Evolutionary conservation across 2,888 invertebrate genomes (phyloP).

Genomic region (Apoda limacodes): DNA sequence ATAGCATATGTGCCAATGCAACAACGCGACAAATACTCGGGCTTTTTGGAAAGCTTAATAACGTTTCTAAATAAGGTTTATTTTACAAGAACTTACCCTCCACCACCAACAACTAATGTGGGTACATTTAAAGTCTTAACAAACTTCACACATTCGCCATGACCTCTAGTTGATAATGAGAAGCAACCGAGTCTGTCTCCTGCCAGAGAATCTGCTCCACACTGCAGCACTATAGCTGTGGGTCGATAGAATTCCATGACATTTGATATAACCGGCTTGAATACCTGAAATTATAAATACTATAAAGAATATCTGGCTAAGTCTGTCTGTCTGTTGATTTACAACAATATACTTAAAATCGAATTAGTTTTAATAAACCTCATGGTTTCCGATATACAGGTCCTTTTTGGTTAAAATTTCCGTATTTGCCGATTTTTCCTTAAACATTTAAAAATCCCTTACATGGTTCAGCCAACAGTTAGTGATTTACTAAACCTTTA

Average conservation of each 20-base stretch:
- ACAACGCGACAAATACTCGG: too few species aligned
- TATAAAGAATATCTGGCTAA: constrained; percentile 7
- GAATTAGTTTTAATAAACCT: background rate
- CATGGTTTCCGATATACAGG: too few species aligned
- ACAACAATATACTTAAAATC: background rate
- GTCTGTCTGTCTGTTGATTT: too few species aligned
- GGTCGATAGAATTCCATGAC: constrained; percentile 98
- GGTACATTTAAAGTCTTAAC: constrained; percentile 94
- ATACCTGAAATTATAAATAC: constrained; percentile 74
- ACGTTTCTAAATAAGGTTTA: too few species aligned
- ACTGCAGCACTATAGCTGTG: constrained; percentile 96
- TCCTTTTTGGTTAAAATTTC: background rate
- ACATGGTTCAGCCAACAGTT: too few species aligned
- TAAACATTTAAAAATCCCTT: too few species aligned
- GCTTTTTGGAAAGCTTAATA: too few species aligned
- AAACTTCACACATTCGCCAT: constrained; percentile 97
- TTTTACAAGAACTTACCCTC: constrained; percentile 73
- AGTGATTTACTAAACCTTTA: too few species aligned
- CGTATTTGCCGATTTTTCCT: too few species aligned
- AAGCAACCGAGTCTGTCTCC: constrained; percentile 97
- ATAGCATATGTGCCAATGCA: too few species aligned
- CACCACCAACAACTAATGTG: constrained; percentile 85
- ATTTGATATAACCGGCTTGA: constrained; percentile 91
- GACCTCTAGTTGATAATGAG: constrained; percentile 93
- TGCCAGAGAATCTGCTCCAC: constrained; percentile 98